Conservation (phyloP, 2,888 invertebrate species). For the Leptothorax acervorum region DNA sequence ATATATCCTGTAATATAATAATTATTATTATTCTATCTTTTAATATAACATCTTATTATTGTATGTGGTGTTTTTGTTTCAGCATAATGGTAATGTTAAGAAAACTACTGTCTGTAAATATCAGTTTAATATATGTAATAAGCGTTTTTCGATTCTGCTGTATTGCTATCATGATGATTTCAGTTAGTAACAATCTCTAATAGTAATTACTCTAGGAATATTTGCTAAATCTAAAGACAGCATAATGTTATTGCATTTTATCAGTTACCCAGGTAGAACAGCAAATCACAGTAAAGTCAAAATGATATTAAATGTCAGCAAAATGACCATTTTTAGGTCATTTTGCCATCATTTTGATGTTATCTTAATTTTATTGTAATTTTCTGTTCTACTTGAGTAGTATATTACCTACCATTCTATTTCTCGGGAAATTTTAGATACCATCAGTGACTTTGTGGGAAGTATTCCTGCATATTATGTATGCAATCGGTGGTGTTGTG, state of each 20-base stretch:
- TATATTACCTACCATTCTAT: not conserved
- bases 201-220: not conserved
- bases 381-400: too few relatives aligned
- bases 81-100: conserved; percentile 61
- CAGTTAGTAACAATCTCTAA: conserved; percentile 61
- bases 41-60: not conserved
- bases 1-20: not conserved
- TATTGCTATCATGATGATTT: conserved; percentile 65
- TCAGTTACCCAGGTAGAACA: not conserved
- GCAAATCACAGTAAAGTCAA: too few relatives aligned
- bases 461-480: conserved; percentile 40
- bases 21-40: not conserved
- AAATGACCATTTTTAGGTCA: too few relatives aligned
- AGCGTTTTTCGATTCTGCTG: conserved; percentile 74
- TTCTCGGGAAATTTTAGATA: not conserved
- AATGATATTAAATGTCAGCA: too few relatives aligned
- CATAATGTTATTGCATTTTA: not conserved
- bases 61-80: conserved; percentile 8
- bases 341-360: too few relatives aligned
- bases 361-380: too few relatives aligned
- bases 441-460: conserved; percentile 15
- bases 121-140: conserved; percentile 68
- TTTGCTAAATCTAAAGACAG: not conserved
- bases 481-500: conserved; percentile 61
- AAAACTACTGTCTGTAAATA: conserved; percentile 64